Conservation (phyloP, 92 coral and sea anemone genomes). For the Actinernus sp. region DNA sequence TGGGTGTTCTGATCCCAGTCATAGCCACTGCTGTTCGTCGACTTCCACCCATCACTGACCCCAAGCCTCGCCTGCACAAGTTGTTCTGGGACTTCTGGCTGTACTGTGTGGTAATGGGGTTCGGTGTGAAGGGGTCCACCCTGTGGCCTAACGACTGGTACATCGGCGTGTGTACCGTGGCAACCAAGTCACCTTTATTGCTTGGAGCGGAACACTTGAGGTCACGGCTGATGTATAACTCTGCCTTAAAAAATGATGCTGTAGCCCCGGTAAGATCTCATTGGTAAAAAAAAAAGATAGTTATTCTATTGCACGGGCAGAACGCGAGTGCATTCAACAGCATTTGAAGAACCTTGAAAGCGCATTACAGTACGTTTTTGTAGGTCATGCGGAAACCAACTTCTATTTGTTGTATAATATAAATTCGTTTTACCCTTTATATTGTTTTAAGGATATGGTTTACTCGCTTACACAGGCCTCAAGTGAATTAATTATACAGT, state of each 20-base stretch:
- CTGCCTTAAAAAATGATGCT: constrained; percentile 92
- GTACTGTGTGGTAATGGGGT: constrained; percentile 98
- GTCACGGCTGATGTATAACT: constrained; percentile 93
- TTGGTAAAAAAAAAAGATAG: too few relatives aligned
- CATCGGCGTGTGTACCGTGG: constrained; percentile 88
- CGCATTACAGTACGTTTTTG: too few relatives aligned
- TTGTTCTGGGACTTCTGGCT: constrained; percentile 97
- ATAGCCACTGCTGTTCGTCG: constrained; percentile 83
- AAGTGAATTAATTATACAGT: too few relatives aligned
- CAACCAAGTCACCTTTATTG: constrained; percentile 89
- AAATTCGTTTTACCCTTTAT: too few relatives aligned
- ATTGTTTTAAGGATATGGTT: too few relatives aligned
- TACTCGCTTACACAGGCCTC: too few relatives aligned
- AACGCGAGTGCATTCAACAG: too few relatives aligned
- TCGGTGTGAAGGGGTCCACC: constrained; percentile 91
- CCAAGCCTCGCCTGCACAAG: constrained; percentile 92
- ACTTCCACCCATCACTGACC: constrained; percentile 92
- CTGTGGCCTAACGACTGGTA: constrained; percentile 98
- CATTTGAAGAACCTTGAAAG: too few relatives aligned
- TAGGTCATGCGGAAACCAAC: too few relatives aligned
- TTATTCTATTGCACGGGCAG: too few relatives aligned
- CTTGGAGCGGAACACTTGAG: constrained; percentile 93
- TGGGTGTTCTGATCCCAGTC: constrained; percentile 95
- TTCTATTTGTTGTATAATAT: too few relatives aligned
- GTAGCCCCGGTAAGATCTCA: constrained; percentile 95